Evolutionary conservation across 2,797 vertebrate genomes (phyloP).

Genomic region (Peromyscus aztecus): DNA sequence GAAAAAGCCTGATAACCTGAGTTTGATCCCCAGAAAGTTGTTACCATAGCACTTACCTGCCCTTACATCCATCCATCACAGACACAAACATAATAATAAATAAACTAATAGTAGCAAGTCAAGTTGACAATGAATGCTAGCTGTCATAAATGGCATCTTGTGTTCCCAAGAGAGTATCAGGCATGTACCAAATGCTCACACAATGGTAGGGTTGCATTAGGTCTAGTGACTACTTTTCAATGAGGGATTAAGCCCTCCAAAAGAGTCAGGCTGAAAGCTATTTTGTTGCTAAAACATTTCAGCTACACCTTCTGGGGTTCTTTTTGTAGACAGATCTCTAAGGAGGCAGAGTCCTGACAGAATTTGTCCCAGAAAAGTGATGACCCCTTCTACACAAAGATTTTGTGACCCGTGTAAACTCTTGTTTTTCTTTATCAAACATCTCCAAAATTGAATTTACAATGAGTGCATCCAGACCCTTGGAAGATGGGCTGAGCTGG

Average conservation of each 20-base stretch:
- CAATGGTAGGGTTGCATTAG: not conserved
- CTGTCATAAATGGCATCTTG: not conserved
- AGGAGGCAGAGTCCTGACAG: not conserved
- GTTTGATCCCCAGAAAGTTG: not conserved
- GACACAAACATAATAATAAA: not conserved
- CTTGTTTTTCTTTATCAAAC: conserved; percentile 2
- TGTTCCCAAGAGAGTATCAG: not conserved
- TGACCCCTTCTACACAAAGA: not conserved
- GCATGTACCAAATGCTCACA: not conserved
- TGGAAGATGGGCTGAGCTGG: not conserved
- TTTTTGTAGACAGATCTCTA: not conserved
- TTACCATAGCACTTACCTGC: not conserved
- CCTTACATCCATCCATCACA: not conserved
- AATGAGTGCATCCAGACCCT: not conserved
- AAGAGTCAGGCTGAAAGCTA: not conserved
- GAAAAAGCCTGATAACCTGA: not conserved
- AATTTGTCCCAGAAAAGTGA: not conserved
- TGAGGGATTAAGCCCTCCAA: not conserved
- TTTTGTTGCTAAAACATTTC: conserved; percentile 4
- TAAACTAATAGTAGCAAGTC: not conserved
- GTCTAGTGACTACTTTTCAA: not conserved
- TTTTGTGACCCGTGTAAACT: not conserved
- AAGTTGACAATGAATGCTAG: not conserved
- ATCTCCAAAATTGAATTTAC: conserved; percentile 41
- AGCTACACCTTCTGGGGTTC: not conserved